A percentile compares a stretch with the other conserved stretches of the same genome.
These are phyloP conservation scores for Lepus europaeus DNA, from an alignment of 2,113 vertebrate genomes.

Conservation along the genomic window DNA sequence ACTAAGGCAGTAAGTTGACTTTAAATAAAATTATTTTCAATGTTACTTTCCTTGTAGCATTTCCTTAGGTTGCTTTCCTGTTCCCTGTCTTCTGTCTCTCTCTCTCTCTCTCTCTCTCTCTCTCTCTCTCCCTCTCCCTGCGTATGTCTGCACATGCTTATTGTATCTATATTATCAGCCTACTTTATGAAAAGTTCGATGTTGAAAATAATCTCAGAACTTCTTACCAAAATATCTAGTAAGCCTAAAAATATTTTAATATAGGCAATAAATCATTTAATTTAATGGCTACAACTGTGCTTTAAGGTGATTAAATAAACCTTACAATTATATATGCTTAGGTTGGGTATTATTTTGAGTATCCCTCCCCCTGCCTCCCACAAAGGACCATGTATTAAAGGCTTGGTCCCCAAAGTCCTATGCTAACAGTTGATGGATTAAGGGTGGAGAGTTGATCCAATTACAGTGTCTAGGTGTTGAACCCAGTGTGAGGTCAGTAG, in stretches of 20 bases:
- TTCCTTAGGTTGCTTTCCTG: neutral
- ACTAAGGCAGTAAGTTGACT: neutral
- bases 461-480: too few relatives aligned
- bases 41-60: neutral
- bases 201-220: neutral
- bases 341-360: too few relatives aligned
- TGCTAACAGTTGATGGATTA: too few relatives aligned
- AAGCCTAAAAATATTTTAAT: neutral
- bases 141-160: fast-evolving
- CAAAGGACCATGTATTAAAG: too few relatives aligned
- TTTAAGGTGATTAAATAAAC: neutral
- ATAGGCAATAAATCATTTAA: neutral
- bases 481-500: too few relatives aligned
- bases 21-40: constrained; percentile 28
- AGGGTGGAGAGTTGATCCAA: too few relatives aligned
- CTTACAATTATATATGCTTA: neutral
- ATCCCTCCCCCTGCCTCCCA: too few relatives aligned
- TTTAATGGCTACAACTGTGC: neutral
- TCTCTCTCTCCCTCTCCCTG: too few relatives aligned
- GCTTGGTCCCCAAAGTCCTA: too few relatives aligned
- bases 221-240: constrained; percentile 1
- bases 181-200: neutral
- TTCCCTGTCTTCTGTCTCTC: neutral
- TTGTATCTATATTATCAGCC: neutral
- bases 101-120: neutral